Evolutionary conservation across 2,113 vertebrate genomes (phyloP).

Genomic region (Pelecanoides urinatrix): DNA sequence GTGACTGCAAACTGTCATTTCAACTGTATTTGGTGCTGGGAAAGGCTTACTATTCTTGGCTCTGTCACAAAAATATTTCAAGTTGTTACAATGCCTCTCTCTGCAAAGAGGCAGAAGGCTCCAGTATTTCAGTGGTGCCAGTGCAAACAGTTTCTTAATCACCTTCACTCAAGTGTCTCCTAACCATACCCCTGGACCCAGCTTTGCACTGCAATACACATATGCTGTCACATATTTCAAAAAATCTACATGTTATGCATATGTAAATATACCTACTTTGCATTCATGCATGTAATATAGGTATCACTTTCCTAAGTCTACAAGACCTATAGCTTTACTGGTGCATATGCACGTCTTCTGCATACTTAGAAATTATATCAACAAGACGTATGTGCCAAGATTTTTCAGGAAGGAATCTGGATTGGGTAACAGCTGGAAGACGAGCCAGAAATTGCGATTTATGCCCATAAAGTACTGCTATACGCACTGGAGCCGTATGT

Average conservation of each 20-base stretch:
- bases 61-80: background rate
- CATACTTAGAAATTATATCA: background rate
- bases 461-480: background rate
- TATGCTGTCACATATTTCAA: background rate
- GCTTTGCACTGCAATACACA: background rate
- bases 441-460: background rate
- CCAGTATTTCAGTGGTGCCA: background rate
- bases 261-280: background rate
- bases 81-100: background rate
- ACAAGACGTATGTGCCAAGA: background rate
- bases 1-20: background rate
- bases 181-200: background rate
- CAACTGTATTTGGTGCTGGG: background rate
- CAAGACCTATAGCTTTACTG: background rate
- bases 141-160: slow-evolving; percentile 8
- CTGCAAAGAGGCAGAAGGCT: background rate
- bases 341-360: background rate
- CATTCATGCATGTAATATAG: background rate
- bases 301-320: background rate
- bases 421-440: background rate
- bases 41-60: slow-evolving; percentile 36
- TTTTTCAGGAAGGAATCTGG: slow-evolving; percentile 12
- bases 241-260: background rate
- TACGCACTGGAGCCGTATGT: accelerated
- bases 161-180: background rate